A percentile compares a stretch with the other conserved stretches of the same genome.
Evolutionary conservation across 2,113 vertebrate species (phyloP).

Genomic region (Hucho hucho): DNA sequence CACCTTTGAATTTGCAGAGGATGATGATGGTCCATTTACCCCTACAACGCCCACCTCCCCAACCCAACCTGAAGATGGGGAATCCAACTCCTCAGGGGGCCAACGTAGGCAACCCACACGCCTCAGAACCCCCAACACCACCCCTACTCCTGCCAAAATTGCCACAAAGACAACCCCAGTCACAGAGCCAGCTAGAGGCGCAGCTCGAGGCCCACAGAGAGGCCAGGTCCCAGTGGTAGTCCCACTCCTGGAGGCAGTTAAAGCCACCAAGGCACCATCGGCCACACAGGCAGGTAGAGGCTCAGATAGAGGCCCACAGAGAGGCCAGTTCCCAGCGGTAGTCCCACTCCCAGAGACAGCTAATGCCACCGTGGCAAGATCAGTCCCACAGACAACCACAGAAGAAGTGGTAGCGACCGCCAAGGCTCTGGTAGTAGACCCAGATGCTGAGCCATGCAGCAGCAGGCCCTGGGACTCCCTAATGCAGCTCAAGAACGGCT

Average conservation of each 20-base stretch:
- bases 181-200: neutral
- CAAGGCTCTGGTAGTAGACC: conserved; percentile 38
- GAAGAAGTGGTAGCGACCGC: neutral
- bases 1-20: conserved; percentile 84
- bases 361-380: neutral
- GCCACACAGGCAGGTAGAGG: neutral
- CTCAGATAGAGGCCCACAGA: too few relatives aligned
- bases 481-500: conserved; percentile 90
- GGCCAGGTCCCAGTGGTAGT: too few relatives aligned
- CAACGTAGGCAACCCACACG: neutral
- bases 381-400: conserved; percentile 19
- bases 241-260: too few relatives aligned
- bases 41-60: conserved; percentile 3
- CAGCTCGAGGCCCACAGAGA: too few relatives aligned
- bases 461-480: conserved; percentile 86
- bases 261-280: neutral
- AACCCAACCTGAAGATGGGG: neutral
- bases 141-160: neutral
- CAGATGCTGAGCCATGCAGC: conserved; percentile 77
- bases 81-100: neutral
- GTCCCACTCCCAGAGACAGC: too few relatives aligned
- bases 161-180: neutral
- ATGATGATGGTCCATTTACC: conserved; percentile 68
- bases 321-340: too few relatives aligned
- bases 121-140: conserved; percentile 14